Conservation (phyloP, 2,888 invertebrate genomes). For the Odontothrips loti region DNA sequence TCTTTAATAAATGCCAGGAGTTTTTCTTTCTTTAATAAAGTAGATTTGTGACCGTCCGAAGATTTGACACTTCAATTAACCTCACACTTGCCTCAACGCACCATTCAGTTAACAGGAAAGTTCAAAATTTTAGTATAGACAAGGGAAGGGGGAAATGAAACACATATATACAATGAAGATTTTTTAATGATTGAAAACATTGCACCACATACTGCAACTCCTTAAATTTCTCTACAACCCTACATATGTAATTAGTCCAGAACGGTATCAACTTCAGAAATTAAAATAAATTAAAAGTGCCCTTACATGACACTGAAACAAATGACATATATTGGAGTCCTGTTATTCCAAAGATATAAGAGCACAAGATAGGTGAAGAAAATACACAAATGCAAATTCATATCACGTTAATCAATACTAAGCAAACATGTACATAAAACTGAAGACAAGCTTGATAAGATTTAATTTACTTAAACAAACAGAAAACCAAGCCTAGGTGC, state of each 20-base stretch:
- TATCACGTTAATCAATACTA: constrained; percentile 7
- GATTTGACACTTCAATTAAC: too few species aligned
- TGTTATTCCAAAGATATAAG: not conserved
- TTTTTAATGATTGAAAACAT: constrained; percentile 23
- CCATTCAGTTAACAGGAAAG: too few species aligned
- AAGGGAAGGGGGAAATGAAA: not conserved
- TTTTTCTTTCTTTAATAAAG: too few species aligned
- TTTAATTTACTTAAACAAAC: constrained; percentile 13
- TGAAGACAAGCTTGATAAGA: not conserved
- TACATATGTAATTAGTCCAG: constrained; percentile 3
- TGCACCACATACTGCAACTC: constrained; percentile 17
- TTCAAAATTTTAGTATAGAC: too few species aligned
- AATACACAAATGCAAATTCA: constrained; percentile 5
- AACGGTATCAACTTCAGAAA: not conserved
- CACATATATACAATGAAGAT: not conserved
- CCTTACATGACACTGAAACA: not conserved
- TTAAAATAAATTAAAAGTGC: constrained; percentile 15
- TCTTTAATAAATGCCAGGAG: too few species aligned
- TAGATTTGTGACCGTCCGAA: too few species aligned
- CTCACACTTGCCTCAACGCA: too few species aligned
- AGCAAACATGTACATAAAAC: constrained; percentile 9
- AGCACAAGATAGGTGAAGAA: not conserved
- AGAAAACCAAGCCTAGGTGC: constrained; percentile 26
- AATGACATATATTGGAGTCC: not conserved
- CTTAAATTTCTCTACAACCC: not conserved